These are phyloP conservation scores for Syngnathus scovelli DNA, from an alignment of 2,113 vertebrate genomes.

Conservation along the genomic window DNA sequence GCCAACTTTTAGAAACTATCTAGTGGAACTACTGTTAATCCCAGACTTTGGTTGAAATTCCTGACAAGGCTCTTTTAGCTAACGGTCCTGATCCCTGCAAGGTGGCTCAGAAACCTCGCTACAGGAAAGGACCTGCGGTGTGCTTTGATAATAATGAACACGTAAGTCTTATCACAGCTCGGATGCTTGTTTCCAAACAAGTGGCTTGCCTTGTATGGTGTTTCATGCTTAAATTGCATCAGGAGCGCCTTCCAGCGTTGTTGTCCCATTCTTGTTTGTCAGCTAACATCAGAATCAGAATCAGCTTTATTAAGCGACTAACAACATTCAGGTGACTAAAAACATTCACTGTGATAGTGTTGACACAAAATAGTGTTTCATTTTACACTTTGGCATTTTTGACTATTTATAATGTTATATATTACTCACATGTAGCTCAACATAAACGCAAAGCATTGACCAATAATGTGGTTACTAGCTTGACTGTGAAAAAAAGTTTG, in stretches of 20 bases:
- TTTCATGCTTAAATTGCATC: neutral
- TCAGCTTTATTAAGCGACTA: no score
- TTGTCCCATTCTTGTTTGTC: neutral
- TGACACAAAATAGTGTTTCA: no score
- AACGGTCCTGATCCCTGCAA: slow-evolving; percentile 85
- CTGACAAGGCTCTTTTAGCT: slow-evolving; percentile 76
- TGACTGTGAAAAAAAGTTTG: no score
- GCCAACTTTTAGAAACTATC: no score
- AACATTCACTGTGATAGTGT: no score
- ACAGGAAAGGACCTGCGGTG: slow-evolving; percentile 83
- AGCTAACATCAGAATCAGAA: neutral
- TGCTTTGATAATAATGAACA: slow-evolving; percentile 84
- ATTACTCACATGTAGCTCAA: no score
- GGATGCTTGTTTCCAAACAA: neutral
- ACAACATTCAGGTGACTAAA: no score
- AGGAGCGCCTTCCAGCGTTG: neutral
- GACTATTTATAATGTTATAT: no score
- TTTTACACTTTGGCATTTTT: no score
- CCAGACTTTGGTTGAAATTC: slow-evolving; percentile 38
- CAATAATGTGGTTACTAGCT: no score
- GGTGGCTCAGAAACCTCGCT: slow-evolving; percentile 82
- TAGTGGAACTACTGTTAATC: neutral
- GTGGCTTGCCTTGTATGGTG: neutral
- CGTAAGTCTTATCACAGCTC: slow-evolving; percentile 68
- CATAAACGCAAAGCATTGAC: no score